A percentile compares a stretch with the other conserved stretches of the same genome.
phyloP scores from a whole-genome alignment of 92 coral and sea anemone genomes.

The Parazoanthus swiftii region DNA sequence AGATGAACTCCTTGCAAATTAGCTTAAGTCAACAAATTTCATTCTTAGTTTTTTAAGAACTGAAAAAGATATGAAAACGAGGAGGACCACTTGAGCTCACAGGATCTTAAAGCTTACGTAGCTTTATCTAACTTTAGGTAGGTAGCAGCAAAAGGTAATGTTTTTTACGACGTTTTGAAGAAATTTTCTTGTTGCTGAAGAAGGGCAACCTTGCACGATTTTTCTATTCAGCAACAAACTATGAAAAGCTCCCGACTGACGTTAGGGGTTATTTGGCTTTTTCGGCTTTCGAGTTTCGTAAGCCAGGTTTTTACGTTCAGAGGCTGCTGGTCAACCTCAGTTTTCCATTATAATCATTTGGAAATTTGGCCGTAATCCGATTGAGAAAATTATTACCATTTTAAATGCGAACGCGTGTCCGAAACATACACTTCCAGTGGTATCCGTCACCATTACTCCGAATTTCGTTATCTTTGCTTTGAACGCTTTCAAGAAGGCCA shows the following conservation, averaged over 20 bases:
- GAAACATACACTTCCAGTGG: not conserved
- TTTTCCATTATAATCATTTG: not conserved
- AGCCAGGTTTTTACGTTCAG: not conserved
- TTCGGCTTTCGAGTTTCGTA: not conserved
- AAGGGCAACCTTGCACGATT: too few species aligned
- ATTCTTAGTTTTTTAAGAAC: too few species aligned
- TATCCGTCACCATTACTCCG: too few species aligned
- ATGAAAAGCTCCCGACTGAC: not conserved
- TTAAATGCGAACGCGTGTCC: not conserved
- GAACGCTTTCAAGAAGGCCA: too few species aligned
- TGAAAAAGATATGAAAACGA: too few species aligned
- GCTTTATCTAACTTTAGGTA: not conserved
- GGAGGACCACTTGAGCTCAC: not conserved
- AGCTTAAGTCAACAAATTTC: not conserved
- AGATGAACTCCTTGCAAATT: not conserved
- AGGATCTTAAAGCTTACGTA: not conserved
- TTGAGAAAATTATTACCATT: not conserved
- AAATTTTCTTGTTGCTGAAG: not conserved
- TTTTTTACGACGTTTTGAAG: too few species aligned
- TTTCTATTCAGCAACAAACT: not conserved
- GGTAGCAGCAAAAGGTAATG: not conserved
- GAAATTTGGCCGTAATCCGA: not conserved
- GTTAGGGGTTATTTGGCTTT: not conserved
- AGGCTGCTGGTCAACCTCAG: constrained; percentile 25
- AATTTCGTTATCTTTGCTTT: too few species aligned